These are phyloP conservation scores for Phaethon lepturus DNA, from an alignment of 2,113 vertebrate genomes.

Conservation along the genomic window DNA sequence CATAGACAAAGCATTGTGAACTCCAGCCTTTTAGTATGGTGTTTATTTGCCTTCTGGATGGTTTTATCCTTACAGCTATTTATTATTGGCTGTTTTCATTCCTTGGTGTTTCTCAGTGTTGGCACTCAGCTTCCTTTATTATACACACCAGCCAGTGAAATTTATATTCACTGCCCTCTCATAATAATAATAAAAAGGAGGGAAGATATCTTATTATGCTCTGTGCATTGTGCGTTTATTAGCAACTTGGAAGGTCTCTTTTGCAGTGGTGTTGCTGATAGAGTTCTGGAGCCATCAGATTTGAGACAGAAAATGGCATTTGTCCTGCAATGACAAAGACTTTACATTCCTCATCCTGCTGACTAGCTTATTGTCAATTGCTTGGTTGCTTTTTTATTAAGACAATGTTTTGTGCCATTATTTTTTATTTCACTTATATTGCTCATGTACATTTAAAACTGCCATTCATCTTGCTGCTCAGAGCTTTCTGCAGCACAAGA, in stretches of 20 bases:
- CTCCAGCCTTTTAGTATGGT: background rate
- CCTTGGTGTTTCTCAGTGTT: background rate
- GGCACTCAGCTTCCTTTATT: background rate
- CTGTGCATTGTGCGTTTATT: background rate
- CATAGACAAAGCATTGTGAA: background rate
- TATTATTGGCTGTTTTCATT: slow-evolving; percentile 5
- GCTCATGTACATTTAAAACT: background rate
- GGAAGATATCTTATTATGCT: background rate
- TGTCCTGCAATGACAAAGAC: background rate
- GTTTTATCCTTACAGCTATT: background rate
- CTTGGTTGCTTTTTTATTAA: slow-evolving; percentile 47
- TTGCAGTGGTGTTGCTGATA: background rate
- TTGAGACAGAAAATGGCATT: background rate
- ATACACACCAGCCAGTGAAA: background rate
- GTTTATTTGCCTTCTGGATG: slow-evolving; percentile 16
- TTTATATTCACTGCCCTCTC: background rate
- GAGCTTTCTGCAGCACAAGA: background rate
- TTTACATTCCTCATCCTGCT: slow-evolving; percentile 20
- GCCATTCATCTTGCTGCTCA: background rate
- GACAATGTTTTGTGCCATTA: background rate
- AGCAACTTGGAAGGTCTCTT: background rate
- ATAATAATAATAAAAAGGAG: slow-evolving; percentile 36
- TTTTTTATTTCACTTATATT: slow-evolving; percentile 34
- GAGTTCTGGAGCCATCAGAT: background rate
- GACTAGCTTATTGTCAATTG: slow-evolving; percentile 7